Evolutionary conservation across 2,797 vertebrate genomes (phyloP).

Genomic region (Sarcophilus harrisii): DNA sequence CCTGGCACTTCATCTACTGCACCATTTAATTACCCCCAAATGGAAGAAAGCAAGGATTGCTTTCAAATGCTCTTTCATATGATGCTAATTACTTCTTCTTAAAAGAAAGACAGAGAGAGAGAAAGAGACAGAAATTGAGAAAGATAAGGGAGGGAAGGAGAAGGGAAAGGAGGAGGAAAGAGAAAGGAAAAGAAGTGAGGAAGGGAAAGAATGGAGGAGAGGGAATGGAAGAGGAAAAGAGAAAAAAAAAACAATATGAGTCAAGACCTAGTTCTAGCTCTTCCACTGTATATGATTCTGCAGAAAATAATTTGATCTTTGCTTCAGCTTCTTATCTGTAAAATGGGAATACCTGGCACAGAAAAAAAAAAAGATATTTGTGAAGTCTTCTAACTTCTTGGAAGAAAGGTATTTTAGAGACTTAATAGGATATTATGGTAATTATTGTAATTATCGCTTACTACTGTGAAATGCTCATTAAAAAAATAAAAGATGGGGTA

Average conservation of each 20-base stretch:
- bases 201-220: slow-evolving; percentile 1
- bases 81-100: slow-evolving; percentile 10
- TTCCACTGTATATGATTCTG: neutral
- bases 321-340: neutral
- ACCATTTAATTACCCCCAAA: neutral
- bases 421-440: neutral
- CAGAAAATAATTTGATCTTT: slow-evolving; percentile 11
- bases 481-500: slow-evolving; percentile 13
- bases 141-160: neutral
- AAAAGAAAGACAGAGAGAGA: neutral
- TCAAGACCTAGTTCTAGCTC: neutral
- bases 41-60: neutral
- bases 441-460: neutral
- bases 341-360: slow-evolving; percentile 7
- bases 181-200: neutral
- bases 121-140: neutral
- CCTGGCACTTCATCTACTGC: neutral
- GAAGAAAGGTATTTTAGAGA: neutral
- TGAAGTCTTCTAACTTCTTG: neutral
- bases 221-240: neutral
- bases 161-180: neutral
- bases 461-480: slow-evolving; percentile 51
- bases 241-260: neutral
- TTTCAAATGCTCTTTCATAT: neutral
- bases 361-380: neutral